These are phyloP conservation scores for Gortyna flavago DNA, from an alignment of 2,888 invertebrate species.

Conservation along the genomic window DNA sequence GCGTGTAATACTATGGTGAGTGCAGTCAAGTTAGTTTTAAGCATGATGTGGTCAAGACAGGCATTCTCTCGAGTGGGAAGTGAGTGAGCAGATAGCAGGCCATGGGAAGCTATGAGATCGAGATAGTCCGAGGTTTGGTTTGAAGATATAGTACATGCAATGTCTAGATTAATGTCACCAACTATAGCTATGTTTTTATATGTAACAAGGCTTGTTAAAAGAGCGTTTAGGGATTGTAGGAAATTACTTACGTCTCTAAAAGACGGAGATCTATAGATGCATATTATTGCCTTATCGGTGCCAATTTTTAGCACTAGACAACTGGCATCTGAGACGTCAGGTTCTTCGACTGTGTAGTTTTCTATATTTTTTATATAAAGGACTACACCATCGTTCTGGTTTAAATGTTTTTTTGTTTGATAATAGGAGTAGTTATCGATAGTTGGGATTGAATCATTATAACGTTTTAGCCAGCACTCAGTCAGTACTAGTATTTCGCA, in stretches of 20 bases:
- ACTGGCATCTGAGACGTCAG: slow-evolving; percentile 2
- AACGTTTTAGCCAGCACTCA: background rate
- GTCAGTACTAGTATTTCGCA: background rate
- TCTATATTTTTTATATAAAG: slow-evolving; percentile 1
- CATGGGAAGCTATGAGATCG: slow-evolving; percentile 1
- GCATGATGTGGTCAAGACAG: slow-evolving; percentile 1
- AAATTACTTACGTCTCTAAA: background rate
- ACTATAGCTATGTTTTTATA: background rate
- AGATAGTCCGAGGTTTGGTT: slow-evolving; percentile 8
- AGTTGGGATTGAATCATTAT: background rate
- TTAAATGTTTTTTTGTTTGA: background rate
- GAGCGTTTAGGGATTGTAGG: slow-evolving; percentile 4
- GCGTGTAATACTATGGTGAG: background rate
- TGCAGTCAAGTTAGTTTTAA: background rate
- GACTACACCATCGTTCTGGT: slow-evolving; percentile 10
- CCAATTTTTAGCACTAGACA: slow-evolving; percentile 2
- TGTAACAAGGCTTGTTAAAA: background rate
- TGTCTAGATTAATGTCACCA: slow-evolving; percentile 3
- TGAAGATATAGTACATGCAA: background rate
- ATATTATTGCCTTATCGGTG: slow-evolving; percentile 6
- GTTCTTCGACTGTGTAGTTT: slow-evolving; percentile 2
- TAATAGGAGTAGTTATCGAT: background rate
- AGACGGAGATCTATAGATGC: background rate
- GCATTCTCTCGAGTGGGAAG: background rate
- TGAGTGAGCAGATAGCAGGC: background rate